Evolutionary conservation across 1,140 invertebrate species (phyloP), one percentile per base, ranked within the genome.

Genomic region (Drosophila mojavensis): DNA sequence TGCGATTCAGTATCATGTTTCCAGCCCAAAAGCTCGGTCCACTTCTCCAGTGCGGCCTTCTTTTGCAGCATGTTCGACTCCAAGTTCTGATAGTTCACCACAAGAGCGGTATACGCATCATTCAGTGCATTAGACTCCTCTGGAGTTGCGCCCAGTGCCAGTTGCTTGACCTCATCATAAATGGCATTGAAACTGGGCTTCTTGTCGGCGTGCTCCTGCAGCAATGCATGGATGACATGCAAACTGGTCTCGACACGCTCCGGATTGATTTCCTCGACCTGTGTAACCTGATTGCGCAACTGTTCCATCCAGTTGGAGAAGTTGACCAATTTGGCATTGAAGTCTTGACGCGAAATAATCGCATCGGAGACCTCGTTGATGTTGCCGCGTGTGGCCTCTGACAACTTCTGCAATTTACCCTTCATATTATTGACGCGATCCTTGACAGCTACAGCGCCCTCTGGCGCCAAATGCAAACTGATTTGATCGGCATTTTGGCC

Each of bases 221-320:
- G 92, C 17, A 97, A 93, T 0, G 94, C 94, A 80, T 98, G 96
- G 60, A 98, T 94, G 3, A 95, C 95, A 78, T 96, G 96, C n/a
- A 97, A 88, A 48, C 95, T 95, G 0, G 95, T 94, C 73, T 97
- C 96, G 3, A 98, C 95, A 88, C 96, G 95, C 77, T 97, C 96
- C 2, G 96, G 94, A 84, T 95, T 95, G 13, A 98, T 95, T 86
- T 97, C 96, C 91, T 96, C 96, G 54, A 97, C 95, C 77, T 96
- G 95, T 47, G 95, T 94, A 17, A 97, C 94, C 79, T 96, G 95
- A 17, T 94, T 93, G 77, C 95, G 94, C 50, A 97, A 94, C 60
- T 96, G 94, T 48, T 96, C 95, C 92, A 98, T 95, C 97, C 97
- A 98, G 56, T 95, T 96, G 53, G 96, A 95, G 85, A 98, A 97